A percentile compares a stretch with the other conserved stretches of the same genome.
phyloP scores from a whole-genome alignment of 2,113 vertebrate genomes.

The Marcusenius ussheri region DNA sequence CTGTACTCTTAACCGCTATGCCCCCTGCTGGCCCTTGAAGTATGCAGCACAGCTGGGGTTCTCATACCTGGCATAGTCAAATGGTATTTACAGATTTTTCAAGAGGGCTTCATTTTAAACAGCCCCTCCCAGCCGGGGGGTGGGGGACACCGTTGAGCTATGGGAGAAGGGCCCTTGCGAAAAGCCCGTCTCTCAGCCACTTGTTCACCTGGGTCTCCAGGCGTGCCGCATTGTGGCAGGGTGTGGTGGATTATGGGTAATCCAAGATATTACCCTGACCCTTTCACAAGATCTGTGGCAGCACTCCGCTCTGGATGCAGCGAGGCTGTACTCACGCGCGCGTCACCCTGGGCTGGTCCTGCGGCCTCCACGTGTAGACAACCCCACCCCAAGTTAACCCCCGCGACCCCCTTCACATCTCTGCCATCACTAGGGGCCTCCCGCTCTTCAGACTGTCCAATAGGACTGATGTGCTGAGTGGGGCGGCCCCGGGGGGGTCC shows the following conservation, averaged over 20 bases:
- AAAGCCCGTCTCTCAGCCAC: background rate
- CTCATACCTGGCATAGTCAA: background rate
- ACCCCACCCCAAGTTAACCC: background rate
- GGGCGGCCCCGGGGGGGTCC: background rate
- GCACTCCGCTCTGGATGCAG: background rate
- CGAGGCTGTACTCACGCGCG: background rate
- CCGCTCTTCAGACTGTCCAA: background rate
- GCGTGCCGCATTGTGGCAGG: background rate
- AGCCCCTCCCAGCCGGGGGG: background rate
- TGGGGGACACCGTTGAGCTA: background rate
- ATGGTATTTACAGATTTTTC: background rate
- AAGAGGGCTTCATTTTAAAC: background rate
- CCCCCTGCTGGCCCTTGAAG: background rate
- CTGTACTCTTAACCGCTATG: background rate
- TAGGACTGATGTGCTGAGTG: background rate
- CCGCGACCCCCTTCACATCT: background rate
- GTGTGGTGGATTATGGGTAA: slow-evolving; percentile 4
- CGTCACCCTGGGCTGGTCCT: background rate
- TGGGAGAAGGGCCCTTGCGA: background rate
- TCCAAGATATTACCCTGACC: background rate
- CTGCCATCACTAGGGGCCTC: background rate
- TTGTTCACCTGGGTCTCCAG: background rate
- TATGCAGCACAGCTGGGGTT: background rate
- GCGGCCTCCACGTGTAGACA: background rate
- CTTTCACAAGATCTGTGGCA: background rate